Conservation (phyloP, 1,140 invertebrate genomes). For the Hyposmocoma kahamanoa region DNA sequence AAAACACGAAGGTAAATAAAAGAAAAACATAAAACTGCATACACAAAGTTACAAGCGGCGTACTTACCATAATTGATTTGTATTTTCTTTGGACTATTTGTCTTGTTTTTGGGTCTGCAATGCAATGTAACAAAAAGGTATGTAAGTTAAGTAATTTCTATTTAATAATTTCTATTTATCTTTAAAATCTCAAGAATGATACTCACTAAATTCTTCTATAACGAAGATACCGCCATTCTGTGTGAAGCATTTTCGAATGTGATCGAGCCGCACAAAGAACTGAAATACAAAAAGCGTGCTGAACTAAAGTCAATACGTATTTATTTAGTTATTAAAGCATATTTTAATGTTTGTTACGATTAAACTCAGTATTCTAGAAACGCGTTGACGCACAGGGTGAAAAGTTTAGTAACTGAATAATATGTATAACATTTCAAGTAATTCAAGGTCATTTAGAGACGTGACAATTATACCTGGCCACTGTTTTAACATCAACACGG, state of each 20-base stretch:
- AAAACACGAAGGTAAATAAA: slow-evolving; percentile 44
- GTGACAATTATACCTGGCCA: too few relatives aligned
- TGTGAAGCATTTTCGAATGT: slow-evolving; percentile 99
- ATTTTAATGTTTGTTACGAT: too few relatives aligned
- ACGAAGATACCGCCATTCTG: slow-evolving; percentile 99
- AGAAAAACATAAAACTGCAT: slow-evolving; percentile 21
- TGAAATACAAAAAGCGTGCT: slow-evolving; percentile 84
- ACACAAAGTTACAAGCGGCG: slow-evolving; percentile 16
- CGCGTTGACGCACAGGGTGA: too few relatives aligned
- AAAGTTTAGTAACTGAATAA: too few relatives aligned
- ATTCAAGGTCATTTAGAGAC: too few relatives aligned
- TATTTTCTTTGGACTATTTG: slow-evolving; percentile 97
- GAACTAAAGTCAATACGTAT: too few relatives aligned
- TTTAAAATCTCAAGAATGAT: too few relatives aligned
- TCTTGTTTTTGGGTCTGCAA: slow-evolving; percentile 97
- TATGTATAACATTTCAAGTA: too few relatives aligned
- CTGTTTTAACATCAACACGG: too few relatives aligned
- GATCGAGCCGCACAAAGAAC: slow-evolving; percentile 99
- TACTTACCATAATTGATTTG: slow-evolving; percentile 97
- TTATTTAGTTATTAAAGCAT: too few relatives aligned
- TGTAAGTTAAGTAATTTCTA: background rate
- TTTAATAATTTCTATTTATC: background rate
- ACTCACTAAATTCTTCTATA: slow-evolving; percentile 99
- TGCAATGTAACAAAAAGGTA: background rate
- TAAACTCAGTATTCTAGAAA: too few relatives aligned